Evolutionary conservation across 2,113 vertebrate species (phyloP).

Genomic region (Uria aalge): DNA sequence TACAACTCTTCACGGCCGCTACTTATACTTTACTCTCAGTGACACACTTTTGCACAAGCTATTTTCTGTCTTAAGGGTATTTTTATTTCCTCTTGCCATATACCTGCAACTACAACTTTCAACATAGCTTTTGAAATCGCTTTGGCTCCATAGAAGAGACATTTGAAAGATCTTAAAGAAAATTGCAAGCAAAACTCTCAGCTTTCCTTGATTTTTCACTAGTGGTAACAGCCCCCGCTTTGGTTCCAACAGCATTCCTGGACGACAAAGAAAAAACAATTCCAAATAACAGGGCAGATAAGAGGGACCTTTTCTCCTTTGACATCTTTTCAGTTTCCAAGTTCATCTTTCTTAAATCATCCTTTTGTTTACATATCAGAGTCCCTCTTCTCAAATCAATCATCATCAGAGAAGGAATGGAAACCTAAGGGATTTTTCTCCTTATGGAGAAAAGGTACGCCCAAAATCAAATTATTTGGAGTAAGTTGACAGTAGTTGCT

Average conservation of each 20-base stretch:
- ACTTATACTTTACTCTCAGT: neutral
- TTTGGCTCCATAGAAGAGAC: neutral
- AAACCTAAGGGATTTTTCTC: constrained; percentile 36
- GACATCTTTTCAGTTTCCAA: neutral
- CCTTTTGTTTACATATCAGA: neutral
- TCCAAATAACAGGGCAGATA: neutral
- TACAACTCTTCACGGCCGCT: neutral
- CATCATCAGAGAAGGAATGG: neutral
- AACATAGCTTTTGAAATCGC: neutral
- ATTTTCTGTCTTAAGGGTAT: neutral
- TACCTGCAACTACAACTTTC: neutral
- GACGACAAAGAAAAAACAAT: neutral
- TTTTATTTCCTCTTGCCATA: neutral
- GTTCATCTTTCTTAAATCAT: constrained; percentile 12
- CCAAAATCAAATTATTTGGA: constrained; percentile 4
- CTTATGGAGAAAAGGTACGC: neutral
- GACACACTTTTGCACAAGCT: neutral
- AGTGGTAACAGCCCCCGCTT: neutral
- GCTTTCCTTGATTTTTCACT: neutral
- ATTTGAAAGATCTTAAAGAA: neutral
- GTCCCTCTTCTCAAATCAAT: neutral
- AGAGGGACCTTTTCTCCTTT: neutral
- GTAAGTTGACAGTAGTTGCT: neutral
- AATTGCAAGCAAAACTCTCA: neutral
- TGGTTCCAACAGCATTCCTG: neutral